Percentiles rank a stretch among this genome's conserved stretches.
Evolutionary conservation across 2,113 vertebrate species (phyloP).

Genomic region (Hippocampus zosterae): DNA sequence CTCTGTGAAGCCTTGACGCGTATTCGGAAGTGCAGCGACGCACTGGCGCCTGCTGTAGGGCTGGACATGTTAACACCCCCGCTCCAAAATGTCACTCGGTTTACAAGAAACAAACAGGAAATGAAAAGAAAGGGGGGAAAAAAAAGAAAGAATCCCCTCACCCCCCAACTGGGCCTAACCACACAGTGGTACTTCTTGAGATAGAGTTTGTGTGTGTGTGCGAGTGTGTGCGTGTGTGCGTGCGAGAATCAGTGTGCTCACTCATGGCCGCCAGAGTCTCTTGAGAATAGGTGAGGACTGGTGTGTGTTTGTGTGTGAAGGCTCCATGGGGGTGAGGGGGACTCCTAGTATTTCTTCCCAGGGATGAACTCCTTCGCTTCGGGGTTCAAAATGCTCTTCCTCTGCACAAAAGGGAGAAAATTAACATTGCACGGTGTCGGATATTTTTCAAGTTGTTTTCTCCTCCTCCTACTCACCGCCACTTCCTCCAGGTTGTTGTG

Average conservation of each 20-base stretch:
- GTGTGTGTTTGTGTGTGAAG: constrained; percentile 43
- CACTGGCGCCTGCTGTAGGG: constrained; percentile 46
- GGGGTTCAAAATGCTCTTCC: constrained; percentile 96
- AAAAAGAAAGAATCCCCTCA: constrained; percentile 61
- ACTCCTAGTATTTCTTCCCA: constrained; percentile 92
- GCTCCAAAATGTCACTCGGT: constrained; percentile 57
- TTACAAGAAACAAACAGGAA: constrained; percentile 70
- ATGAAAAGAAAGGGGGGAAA: constrained; percentile 62
- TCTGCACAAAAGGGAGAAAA: constrained; percentile 63
- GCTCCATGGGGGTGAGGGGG: constrained; percentile 72
- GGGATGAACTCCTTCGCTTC: constrained; percentile 98
- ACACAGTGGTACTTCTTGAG: constrained; percentile 47
- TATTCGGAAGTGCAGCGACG: constrained; percentile 48
- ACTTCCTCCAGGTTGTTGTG: constrained; percentile 82
- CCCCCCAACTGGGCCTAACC: constrained; percentile 65
- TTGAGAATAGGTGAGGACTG: constrained; percentile 50
- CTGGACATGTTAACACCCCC: constrained; percentile 50
- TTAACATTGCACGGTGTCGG: background rate
- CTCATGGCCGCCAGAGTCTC: constrained; percentile 71
- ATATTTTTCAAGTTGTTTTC: background rate
- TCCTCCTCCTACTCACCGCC: constrained; percentile 73
- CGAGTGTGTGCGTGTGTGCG: constrained; percentile 34
- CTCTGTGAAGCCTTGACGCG: constrained; percentile 27
- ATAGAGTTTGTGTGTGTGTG: constrained; percentile 4
- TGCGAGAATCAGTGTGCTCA: constrained; percentile 45